Percentiles rank a stretch among this genome's conserved stretches.
phyloP scores from a whole-genome alignment of 2,888 invertebrate species.

The Chironomus tentans region DNA sequence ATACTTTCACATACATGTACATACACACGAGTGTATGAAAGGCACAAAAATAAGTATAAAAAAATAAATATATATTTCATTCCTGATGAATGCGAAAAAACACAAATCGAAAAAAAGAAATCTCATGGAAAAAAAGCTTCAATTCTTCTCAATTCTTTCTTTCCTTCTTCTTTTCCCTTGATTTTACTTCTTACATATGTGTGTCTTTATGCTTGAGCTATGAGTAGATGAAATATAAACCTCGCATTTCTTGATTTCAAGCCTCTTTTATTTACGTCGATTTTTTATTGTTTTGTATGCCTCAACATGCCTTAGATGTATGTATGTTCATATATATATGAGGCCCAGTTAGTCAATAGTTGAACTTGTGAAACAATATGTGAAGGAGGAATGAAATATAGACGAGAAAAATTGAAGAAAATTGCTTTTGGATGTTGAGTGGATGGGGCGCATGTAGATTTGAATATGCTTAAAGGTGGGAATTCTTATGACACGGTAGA shows the following conservation, averaged over 20 bases:
- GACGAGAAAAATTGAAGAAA: no score
- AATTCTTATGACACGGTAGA: no score
- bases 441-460: no score
- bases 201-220: neutral
- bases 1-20: neutral
- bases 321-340: no score
- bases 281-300: neutral
- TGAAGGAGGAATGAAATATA: no score
- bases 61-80: neutral
- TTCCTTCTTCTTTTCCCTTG: neutral
- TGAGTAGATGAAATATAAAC: neutral
- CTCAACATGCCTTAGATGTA: no score
- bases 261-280: neutral
- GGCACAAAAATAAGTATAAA: neutral
- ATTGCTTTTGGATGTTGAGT: no score
- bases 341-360: no score
- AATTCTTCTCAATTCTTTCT: neutral
- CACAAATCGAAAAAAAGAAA: neutral
- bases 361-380: no score
- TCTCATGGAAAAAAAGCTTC: neutral
- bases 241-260: neutral
- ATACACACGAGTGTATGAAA: neutral
- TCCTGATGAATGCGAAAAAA: constrained; percentile 4
- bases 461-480: no score
- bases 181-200: neutral